Conservation (phyloP, 2,888 invertebrate genomes). For the Drosophila fungiperda region DNA sequence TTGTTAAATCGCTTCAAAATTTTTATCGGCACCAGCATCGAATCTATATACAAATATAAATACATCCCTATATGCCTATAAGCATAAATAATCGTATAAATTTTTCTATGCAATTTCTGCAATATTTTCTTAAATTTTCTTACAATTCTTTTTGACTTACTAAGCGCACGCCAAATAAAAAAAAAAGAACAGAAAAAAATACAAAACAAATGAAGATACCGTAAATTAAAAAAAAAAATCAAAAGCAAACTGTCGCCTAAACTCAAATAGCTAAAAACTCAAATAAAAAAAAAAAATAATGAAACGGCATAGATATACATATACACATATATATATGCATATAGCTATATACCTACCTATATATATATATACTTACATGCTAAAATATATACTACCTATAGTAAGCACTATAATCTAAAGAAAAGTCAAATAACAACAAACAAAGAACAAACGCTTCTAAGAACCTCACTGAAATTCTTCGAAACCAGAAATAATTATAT, state of each 20-base stretch:
- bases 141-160: slow-evolving; percentile 41
- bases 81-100: slow-evolving; percentile 11
- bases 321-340: slow-evolving; percentile 49
- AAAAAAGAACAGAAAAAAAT: slow-evolving; percentile 8
- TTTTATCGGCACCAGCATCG: slow-evolving; percentile 42
- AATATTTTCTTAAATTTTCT: slow-evolving; percentile 21
- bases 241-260: slow-evolving; percentile 39
- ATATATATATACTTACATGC: slow-evolving; percentile 48
- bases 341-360: slow-evolving; percentile 53
- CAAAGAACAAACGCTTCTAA: slow-evolving; percentile 70
- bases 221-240: slow-evolving; percentile 7
- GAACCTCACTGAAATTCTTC: slow-evolving; percentile 84
- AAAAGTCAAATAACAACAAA: slow-evolving; percentile 46
- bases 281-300: slow-evolving; percentile 29
- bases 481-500: slow-evolving; percentile 50
- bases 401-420: slow-evolving; percentile 70
- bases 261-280: slow-evolving; percentile 17
- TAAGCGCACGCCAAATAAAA: slow-evolving; percentile 43
- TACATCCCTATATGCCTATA: slow-evolving; percentile 23
- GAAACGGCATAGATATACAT: slow-evolving; percentile 49
- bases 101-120: slow-evolving; percentile 28
- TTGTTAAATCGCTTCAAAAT: slow-evolving; percentile 37
- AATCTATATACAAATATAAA: slow-evolving; percentile 25
- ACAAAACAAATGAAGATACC: slow-evolving; percentile 9
- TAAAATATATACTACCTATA: slow-evolving; percentile 42